Evolutionary conservation across 2,888 invertebrate genomes (phyloP).

Genomic region (Plagiodera versicolora): DNA sequence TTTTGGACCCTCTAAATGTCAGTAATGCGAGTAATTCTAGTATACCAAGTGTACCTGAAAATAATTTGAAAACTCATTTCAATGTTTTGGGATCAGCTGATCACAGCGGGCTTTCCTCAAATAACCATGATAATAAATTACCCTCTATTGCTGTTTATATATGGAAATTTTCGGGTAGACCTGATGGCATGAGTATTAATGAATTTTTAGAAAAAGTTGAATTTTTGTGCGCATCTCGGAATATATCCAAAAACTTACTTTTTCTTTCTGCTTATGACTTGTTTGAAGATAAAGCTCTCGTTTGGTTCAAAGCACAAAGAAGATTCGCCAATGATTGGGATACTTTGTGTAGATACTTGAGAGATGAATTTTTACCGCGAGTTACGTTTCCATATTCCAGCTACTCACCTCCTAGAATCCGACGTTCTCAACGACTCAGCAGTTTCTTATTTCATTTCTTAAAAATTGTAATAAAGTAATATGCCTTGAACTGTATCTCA

Average conservation of each 20-base stretch:
- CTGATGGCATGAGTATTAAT: conserved; percentile 11
- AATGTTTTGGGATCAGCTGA: too few relatives aligned
- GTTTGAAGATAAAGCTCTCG: conserved; percentile 17
- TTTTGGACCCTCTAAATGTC: background rate
- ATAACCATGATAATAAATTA: background rate
- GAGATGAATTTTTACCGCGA: conserved; percentile 21
- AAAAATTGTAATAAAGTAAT: too few relatives aligned
- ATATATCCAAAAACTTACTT: conserved; percentile 10
- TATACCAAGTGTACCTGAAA: too few relatives aligned
- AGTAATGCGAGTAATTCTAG: too few relatives aligned
- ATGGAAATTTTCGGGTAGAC: conserved; percentile 16
- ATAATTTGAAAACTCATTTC: too few relatives aligned
- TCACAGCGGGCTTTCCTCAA: too few relatives aligned
- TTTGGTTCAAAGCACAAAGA: conserved; percentile 27
- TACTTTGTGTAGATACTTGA: conserved; percentile 38
- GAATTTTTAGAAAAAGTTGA: conserved; percentile 18
- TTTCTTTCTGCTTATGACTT: conserved; percentile 18
- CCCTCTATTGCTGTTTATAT: conserved; percentile 18
- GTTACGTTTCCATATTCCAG: too few relatives aligned
- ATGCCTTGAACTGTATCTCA: too few relatives aligned
- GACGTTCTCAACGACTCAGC: too few relatives aligned
- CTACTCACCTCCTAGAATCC: too few relatives aligned
- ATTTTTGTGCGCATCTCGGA: conserved; percentile 7
- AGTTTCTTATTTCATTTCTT: too few relatives aligned
- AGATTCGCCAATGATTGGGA: background rate